Evolutionary conservation across 2,113 vertebrate genomes (phyloP).

Genomic region (Apus apus): DNA sequence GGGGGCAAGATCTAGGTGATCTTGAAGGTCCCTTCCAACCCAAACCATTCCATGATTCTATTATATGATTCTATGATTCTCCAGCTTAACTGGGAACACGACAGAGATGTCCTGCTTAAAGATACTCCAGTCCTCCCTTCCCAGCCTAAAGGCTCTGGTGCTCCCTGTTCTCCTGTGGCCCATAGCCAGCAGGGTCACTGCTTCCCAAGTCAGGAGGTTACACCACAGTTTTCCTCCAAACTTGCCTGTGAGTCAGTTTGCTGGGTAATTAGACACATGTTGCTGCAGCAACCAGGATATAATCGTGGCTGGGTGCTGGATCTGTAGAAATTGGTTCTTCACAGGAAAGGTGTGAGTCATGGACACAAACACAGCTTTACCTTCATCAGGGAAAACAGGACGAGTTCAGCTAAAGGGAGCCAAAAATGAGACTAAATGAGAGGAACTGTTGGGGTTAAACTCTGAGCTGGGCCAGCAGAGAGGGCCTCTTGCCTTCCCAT

Average conservation of each 20-base stretch:
- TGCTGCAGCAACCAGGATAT: constrained; percentile 26
- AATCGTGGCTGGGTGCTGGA: background rate
- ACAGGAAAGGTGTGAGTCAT: constrained; percentile 65
- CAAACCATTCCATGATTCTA: too few relatives aligned
- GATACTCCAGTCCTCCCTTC: background rate
- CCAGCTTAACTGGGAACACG: background rate
- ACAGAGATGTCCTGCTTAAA: background rate
- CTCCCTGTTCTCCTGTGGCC: background rate
- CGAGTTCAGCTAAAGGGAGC: constrained; percentile 6
- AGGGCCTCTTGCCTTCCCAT: fast-evolving
- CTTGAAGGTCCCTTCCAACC: too few relatives aligned
- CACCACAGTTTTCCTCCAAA: constrained; percentile 9
- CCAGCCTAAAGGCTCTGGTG: background rate
- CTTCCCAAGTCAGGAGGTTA: constrained; percentile 34
- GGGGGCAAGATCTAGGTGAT: too few relatives aligned
- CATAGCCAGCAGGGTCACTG: background rate
- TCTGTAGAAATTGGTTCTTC: constrained; percentile 51
- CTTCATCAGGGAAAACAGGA: constrained; percentile 52
- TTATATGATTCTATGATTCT: background rate
- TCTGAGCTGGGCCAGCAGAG: background rate
- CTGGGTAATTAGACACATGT: constrained; percentile 53
- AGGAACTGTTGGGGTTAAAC: background rate
- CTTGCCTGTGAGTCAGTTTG: constrained; percentile 19
- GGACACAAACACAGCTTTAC: constrained; percentile 8
- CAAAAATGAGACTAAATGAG: background rate